Percentiles rank a stretch among this genome's conserved stretches.
Evolutionary conservation across 2,888 invertebrate species (phyloP).

Genomic region (Leistus spinibarbis): DNA sequence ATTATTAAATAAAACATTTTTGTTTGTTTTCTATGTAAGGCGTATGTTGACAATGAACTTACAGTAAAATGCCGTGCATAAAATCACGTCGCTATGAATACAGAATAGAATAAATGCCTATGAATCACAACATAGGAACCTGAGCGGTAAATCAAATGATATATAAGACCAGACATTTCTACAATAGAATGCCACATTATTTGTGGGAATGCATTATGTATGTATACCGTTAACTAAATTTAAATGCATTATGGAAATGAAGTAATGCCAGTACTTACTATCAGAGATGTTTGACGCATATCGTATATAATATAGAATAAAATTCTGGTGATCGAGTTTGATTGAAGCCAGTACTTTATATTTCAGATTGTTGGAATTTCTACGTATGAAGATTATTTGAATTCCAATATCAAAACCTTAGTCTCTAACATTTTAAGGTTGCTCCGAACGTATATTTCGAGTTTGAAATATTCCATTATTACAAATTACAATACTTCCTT

Average conservation of each 20-base stretch:
- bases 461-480: too few relatives aligned
- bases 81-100: background rate
- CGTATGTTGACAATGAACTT: background rate
- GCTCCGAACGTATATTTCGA: too few relatives aligned
- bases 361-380: too few relatives aligned
- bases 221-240: background rate
- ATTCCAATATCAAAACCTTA: too few relatives aligned
- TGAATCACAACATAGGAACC: background rate
- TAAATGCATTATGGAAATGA: background rate
- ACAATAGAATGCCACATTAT: background rate
- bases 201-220: background rate
- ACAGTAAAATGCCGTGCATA: background rate
- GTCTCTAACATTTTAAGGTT: too few relatives aligned
- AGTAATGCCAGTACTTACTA: background rate
- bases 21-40: background rate
- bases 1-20: background rate
- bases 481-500: too few relatives aligned
- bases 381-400: too few relatives aligned
- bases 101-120: too few relatives aligned
- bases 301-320: too few relatives aligned
- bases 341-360: too few relatives aligned
- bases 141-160: background rate
- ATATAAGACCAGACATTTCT: background rate
- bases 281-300: too few relatives aligned
- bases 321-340: too few relatives aligned